Percentiles rank a stretch among this genome's conserved stretches.
Conservation (phyloP, 1,140 invertebrate genomes). For the Rhagoletis pomonella region DNA sequence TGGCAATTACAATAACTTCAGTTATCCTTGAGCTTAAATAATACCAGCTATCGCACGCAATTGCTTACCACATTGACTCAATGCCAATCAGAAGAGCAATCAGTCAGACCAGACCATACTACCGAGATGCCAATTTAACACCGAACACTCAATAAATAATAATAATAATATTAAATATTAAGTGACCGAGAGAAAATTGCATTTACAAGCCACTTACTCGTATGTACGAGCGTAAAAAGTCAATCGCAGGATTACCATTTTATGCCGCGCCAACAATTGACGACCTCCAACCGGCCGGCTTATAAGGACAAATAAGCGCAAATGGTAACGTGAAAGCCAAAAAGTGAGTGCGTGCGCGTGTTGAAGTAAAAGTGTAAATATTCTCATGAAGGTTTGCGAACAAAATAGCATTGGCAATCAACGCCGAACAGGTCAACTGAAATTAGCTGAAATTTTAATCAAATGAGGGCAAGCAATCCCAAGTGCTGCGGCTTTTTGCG, state of each 20-base stretch:
- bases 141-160: constrained; percentile 13
- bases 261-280: background rate
- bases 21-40: background rate
- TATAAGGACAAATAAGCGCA: background rate
- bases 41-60: background rate
- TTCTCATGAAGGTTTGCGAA: too few species aligned
- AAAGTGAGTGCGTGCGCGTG: background rate
- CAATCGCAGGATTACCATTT: background rate
- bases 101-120: background rate
- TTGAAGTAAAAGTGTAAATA: background rate
- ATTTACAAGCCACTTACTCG: constrained; percentile 8
- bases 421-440: too few species aligned
- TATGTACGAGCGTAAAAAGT: constrained; percentile 18
- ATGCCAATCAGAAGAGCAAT: constrained; percentile 6
- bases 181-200: background rate
- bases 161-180: constrained; percentile 47
- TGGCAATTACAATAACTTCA: background rate
- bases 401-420: too few species aligned
- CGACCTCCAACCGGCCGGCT: background rate
- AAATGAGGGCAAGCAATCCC: background rate
- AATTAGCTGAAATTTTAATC: background rate
- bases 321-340: background rate
- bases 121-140: background rate
- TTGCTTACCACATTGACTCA: background rate
- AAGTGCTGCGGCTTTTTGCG: background rate